Percentiles rank a stretch among this genome's conserved stretches.
Conservation (phyloP, 2,797 vertebrate species). For the Macropus fuliginosus region DNA sequence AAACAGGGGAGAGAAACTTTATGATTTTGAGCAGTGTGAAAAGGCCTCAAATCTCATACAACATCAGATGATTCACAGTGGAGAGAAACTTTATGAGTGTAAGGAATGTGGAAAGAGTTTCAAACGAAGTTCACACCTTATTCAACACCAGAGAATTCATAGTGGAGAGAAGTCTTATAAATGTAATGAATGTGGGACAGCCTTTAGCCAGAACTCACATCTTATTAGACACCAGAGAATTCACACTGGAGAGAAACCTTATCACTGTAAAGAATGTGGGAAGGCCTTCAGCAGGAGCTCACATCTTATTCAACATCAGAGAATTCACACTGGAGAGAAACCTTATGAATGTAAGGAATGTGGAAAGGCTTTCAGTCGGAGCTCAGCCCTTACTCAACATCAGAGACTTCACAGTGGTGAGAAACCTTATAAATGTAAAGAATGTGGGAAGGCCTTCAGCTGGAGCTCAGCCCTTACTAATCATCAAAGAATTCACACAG, state of each 20-base stretch:
- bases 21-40: slow-evolving; percentile 54
- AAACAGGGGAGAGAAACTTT: slow-evolving; percentile 58
- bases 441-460: slow-evolving; percentile 69
- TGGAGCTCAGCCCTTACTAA: slow-evolving; percentile 67
- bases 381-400: slow-evolving; percentile 48
- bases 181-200: slow-evolving; percentile 79
- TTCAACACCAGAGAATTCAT: slow-evolving; percentile 80
- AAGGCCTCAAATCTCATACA: slow-evolving; percentile 74
- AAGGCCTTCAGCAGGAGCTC: slow-evolving; percentile 71
- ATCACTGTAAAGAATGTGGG: slow-evolving; percentile 69
- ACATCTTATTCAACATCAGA: slow-evolving; percentile 63
- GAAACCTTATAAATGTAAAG: slow-evolving; percentile 64
- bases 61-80: slow-evolving; percentile 79
- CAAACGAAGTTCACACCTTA: slow-evolving; percentile 80
- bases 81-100: slow-evolving; percentile 80
- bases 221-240: slow-evolving; percentile 74
- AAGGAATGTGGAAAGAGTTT: slow-evolving; percentile 78
- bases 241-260: slow-evolving; percentile 76
- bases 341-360: slow-evolving; percentile 52
- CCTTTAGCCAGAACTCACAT: slow-evolving; percentile 73
- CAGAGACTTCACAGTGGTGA: slow-evolving; percentile 69
- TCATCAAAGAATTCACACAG: slow-evolving; percentile 64
- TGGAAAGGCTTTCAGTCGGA: slow-evolving; percentile 40
- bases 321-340: slow-evolving; percentile 62
- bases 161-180: slow-evolving; percentile 79